phyloP scores from a whole-genome alignment of 2,888 invertebrate species.

The Netelia inedita region DNA sequence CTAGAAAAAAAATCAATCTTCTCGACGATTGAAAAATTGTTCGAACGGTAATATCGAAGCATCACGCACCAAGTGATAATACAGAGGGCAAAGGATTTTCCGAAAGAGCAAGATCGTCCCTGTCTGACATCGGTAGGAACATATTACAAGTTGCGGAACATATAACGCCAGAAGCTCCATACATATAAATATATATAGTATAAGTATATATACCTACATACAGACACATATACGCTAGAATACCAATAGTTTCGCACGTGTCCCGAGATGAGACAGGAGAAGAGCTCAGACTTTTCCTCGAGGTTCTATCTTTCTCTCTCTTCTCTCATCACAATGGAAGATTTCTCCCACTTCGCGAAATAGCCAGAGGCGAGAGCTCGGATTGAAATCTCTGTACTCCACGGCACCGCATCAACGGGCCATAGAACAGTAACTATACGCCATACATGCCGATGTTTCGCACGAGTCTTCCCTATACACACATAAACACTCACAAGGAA shows the following conservation, averaged over 20 bases:
- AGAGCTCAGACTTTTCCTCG: slow-evolving; percentile 63
- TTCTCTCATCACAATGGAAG: slow-evolving; percentile 36
- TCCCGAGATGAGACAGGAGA: slow-evolving; percentile 62
- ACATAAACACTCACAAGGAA: neutral
- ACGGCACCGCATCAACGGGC: slow-evolving; percentile 30
- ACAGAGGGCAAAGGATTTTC: slow-evolving; percentile 47
- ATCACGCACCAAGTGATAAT: slow-evolving; percentile 30
- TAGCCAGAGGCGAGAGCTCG: slow-evolving; percentile 67
- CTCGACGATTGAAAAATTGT: slow-evolving; percentile 15
- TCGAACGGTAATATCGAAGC: slow-evolving; percentile 33
- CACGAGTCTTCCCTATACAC: slow-evolving; percentile 41
- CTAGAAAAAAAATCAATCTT: neutral
- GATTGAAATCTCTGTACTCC: slow-evolving; percentile 64
- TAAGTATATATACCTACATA: neutral
- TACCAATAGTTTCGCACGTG: slow-evolving; percentile 67
- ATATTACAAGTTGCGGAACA: slow-evolving; percentile 60
- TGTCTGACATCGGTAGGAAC: slow-evolving; percentile 45
- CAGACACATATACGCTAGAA: slow-evolving; percentile 22
- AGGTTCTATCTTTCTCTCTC: slow-evolving; percentile 32
- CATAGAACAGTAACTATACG: slow-evolving; percentile 31
- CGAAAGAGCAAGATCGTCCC: slow-evolving; percentile 33
- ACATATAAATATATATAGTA: neutral
- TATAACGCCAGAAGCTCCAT: slow-evolving; percentile 37
- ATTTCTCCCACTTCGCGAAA: slow-evolving; percentile 52
- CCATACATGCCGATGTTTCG: slow-evolving; percentile 28